These are phyloP conservation scores for Drosophila melanogaster DNA, from an alignment of 1,140 invertebrate genomes.

Conservation along the genomic window Release_6_plus_ISO1_MT NT_037436.4:4855501-4856000, in stretches of 20 bases:
- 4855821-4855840: constrained; percentile 16
- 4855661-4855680: not conserved
- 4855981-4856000: constrained; percentile 47
- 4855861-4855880: constrained; percentile 18
- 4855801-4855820: constrained; percentile 16
- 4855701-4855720: no score
- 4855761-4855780: not conserved
- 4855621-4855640: constrained; percentile 13
- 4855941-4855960: constrained; percentile 76
- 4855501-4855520: constrained; percentile 57
- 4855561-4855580: constrained; percentile 44
- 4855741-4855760: not conserved
- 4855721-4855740: no score
- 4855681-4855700: no score
- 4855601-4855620: constrained; percentile 12
- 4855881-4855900: constrained; percentile 35
- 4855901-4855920: constrained; percentile 14
- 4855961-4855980: constrained; percentile 67
- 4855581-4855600: constrained; percentile 25
- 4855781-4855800: constrained; percentile 4
- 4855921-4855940: constrained; percentile 46
- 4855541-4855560: constrained; percentile 32
- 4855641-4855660: not conserved
- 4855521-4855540: constrained; percentile 55
- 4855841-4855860: constrained; percentile 34